A percentile compares a stretch with the other conserved stretches of the same genome.
Conservation (phyloP, 2,797 vertebrate species). For the Silurus aristotelis region DNA sequence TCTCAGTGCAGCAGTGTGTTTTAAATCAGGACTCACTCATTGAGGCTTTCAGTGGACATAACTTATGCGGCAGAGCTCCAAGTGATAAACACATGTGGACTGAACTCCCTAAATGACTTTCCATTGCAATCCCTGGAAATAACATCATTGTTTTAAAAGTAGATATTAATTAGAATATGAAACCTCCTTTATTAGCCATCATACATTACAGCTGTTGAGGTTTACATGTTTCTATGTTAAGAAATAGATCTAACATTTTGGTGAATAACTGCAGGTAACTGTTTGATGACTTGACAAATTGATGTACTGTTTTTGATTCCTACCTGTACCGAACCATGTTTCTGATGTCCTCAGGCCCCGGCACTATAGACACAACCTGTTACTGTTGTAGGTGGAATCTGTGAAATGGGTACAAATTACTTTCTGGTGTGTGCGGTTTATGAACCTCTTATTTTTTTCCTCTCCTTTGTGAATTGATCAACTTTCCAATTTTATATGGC, state of each 20-base stretch:
- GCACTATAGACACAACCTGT: constrained; percentile 61
- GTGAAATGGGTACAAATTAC: constrained; percentile 63
- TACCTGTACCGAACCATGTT: constrained; percentile 56
- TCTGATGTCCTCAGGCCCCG: constrained; percentile 65
- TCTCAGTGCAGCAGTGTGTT: constrained; percentile 16
- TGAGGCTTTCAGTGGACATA: neutral
- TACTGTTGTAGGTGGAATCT: constrained; percentile 66
- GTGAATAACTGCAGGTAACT: constrained; percentile 43
- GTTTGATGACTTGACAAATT: constrained; percentile 57
- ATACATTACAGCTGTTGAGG: constrained; percentile 48
- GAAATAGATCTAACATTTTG: constrained; percentile 56
- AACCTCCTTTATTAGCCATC: neutral
- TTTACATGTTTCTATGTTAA: constrained; percentile 58
- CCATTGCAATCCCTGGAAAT: neutral
- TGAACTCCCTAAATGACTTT: neutral
- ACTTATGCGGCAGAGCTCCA: constrained; percentile 24
- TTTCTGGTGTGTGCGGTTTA: constrained; percentile 69
- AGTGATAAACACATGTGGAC: constrained; percentile 20
- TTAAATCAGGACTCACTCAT: constrained; percentile 25
- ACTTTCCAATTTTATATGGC: constrained; percentile 77
- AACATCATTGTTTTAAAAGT: neutral
- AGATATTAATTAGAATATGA: neutral
- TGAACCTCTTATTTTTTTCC: constrained; percentile 64
- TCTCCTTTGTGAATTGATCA: constrained; percentile 68
- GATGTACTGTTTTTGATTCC: constrained; percentile 46